Evolutionary conservation across 2,113 vertebrate species (phyloP).

Genomic region (Poecilia latipinna): DNA sequence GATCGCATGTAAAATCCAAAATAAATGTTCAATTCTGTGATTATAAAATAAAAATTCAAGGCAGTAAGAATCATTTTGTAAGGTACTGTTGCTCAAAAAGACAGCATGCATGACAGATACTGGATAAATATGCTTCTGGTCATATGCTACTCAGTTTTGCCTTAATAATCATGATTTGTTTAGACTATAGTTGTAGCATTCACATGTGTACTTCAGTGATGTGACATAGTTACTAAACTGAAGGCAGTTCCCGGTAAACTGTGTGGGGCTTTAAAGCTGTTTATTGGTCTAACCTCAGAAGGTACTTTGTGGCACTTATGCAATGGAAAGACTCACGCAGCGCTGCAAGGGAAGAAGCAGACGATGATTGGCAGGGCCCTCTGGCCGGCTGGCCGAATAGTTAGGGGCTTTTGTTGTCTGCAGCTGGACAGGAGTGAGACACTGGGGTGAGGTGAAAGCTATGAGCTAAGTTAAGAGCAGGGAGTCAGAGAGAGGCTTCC

Average conservation of each 20-base stretch:
- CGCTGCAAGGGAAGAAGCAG: slow-evolving; percentile 43
- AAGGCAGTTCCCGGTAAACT: neutral
- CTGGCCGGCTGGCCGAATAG: slow-evolving; percentile 54
- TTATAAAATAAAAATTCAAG: no score
- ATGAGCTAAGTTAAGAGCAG: slow-evolving; percentile 13
- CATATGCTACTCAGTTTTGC: neutral
- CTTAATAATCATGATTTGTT: no score
- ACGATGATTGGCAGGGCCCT: slow-evolving; percentile 76
- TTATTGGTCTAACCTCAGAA: slow-evolving; percentile 39
- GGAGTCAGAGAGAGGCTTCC: slow-evolving; percentile 36
- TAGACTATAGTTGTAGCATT: neutral
- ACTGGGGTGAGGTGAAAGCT: slow-evolving; percentile 13
- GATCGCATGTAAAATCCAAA: no score
- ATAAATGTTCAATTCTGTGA: no score
- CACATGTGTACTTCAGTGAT: neutral
- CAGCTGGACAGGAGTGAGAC: slow-evolving; percentile 55
- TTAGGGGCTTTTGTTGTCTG: slow-evolving; percentile 63
- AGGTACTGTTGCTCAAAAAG: no score
- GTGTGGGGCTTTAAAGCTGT: slow-evolving; percentile 1
- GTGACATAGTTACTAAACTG: neutral
- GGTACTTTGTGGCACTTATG: slow-evolving; percentile 33
- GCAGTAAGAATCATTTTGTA: no score
- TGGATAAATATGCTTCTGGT: no score
- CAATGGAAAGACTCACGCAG: slow-evolving; percentile 50
- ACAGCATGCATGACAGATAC: no score